phyloP scores from a whole-genome alignment of 2,888 invertebrate genomes.

The Tigriopus californicus region DNA sequence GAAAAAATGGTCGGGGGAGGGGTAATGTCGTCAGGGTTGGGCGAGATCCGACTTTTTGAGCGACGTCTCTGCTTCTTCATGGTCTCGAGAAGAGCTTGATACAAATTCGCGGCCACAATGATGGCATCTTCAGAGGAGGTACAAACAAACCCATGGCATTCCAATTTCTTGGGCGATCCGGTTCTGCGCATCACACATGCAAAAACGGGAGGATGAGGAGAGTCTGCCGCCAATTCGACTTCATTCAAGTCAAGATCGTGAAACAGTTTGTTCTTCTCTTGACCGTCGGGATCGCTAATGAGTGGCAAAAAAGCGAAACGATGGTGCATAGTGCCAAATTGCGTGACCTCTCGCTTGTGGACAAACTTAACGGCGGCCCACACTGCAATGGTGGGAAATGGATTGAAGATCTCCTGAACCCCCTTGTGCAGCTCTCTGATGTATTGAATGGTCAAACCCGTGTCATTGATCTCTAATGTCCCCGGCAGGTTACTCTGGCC shows the following conservation, averaged over 20 bases:
- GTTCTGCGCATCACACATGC: constrained; percentile 61
- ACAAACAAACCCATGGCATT: constrained; percentile 80
- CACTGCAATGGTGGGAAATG: constrained; percentile 74
- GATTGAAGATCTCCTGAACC: constrained; percentile 38
- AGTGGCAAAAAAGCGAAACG: constrained; percentile 64
- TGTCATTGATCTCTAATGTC: constrained; percentile 40
- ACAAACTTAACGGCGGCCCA: constrained; percentile 81
- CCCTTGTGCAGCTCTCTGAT: constrained; percentile 19
- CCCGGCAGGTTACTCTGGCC: constrained; percentile 38
- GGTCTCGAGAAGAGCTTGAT: constrained; percentile 66
- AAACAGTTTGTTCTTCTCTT: constrained; percentile 20
- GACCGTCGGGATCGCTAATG: constrained; percentile 45
- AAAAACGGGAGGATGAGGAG: constrained; percentile 56
- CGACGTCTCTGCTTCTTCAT: constrained; percentile 36
- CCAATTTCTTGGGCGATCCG: constrained; percentile 49
- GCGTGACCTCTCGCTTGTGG: constrained; percentile 25
- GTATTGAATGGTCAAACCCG: constrained; percentile 18
- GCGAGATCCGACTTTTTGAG: neutral
- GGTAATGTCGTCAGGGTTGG: neutral
- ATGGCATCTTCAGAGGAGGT: constrained; percentile 75
- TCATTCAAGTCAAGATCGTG: constrained; percentile 19
- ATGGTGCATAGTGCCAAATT: constrained; percentile 24
- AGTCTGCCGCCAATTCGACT: constrained; percentile 17
- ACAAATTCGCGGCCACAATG: constrained; percentile 72
- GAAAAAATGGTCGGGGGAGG: neutral